phyloP scores from a whole-genome alignment of 2,113 vertebrate species.

The human region DNA sequence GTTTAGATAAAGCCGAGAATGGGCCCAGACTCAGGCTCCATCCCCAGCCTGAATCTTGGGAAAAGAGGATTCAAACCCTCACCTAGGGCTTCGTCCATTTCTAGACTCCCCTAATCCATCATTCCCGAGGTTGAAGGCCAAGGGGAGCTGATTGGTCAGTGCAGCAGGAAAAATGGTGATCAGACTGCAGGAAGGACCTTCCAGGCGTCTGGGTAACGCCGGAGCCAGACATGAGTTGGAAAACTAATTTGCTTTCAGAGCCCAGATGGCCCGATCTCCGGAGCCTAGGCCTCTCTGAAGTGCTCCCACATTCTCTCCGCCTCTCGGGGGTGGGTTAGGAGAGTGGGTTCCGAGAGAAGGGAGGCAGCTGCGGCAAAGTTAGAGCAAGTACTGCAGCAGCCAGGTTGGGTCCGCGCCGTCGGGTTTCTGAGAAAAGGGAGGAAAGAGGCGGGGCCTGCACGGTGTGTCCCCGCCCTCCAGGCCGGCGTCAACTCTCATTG shows the following conservation, averaged over 20 bases:
- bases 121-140: background rate
- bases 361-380: background rate
- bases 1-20: background rate
- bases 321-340: background rate
- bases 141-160: background rate
- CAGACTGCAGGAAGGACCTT: background rate
- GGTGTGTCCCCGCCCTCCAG: slow-evolving; percentile 19
- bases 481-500: slow-evolving; percentile 54
- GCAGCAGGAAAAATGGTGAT: background rate
- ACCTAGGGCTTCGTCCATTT: background rate
- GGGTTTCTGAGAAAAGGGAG: background rate
- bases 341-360: background rate
- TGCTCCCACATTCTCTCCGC: background rate
- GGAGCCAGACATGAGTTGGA: background rate
- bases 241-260: slow-evolving; percentile 36
- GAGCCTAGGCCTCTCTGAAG: background rate
- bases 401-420: background rate
- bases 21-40: background rate
- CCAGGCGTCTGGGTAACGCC: background rate
- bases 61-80: background rate
- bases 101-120: background rate
- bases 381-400: background rate
- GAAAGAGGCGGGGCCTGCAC: slow-evolving; percentile 24
- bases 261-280: background rate
- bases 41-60: background rate